Evolutionary conservation across 2,113 vertebrate genomes (phyloP).

Genomic region (Zosterops lateralis): DNA sequence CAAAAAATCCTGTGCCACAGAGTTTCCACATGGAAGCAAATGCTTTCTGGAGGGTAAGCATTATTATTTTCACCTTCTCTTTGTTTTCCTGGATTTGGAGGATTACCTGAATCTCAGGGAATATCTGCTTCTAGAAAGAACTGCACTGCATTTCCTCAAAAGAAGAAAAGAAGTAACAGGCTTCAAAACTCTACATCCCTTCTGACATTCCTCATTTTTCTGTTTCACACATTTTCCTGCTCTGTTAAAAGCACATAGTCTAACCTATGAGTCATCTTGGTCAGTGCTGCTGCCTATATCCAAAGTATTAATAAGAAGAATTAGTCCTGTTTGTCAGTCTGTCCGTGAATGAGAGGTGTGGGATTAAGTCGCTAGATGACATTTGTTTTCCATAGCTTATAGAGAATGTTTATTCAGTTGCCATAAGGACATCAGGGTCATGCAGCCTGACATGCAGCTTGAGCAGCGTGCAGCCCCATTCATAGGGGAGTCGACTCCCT

Average conservation of each 20-base stretch:
- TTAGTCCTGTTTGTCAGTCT: constrained; percentile 42
- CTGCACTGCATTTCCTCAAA: neutral
- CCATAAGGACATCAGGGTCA: neutral
- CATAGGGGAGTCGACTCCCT: neutral
- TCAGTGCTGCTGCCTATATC: neutral
- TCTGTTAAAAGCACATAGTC: neutral
- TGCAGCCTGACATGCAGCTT: neutral
- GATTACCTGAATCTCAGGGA: neutral
- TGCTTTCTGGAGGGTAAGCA: neutral
- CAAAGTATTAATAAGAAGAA: constrained; percentile 39
- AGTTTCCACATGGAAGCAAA: neutral
- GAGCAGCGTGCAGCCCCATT: neutral
- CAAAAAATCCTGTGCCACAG: neutral
- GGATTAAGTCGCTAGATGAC: constrained; percentile 8
- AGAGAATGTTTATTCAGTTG: constrained; percentile 14
- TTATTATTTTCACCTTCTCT: neutral
- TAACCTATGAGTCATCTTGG: neutral
- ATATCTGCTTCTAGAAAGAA: constrained; percentile 6
- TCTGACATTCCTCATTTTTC: neutral
- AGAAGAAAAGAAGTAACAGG: neutral
- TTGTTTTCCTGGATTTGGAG: neutral
- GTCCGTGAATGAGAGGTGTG: constrained; percentile 28
- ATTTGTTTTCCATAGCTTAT: constrained; percentile 30
- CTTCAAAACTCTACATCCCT: neutral
- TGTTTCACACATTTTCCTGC: neutral